Conservation (phyloP, 2,113 vertebrate species). For the Blennius ocellaris region DNA sequence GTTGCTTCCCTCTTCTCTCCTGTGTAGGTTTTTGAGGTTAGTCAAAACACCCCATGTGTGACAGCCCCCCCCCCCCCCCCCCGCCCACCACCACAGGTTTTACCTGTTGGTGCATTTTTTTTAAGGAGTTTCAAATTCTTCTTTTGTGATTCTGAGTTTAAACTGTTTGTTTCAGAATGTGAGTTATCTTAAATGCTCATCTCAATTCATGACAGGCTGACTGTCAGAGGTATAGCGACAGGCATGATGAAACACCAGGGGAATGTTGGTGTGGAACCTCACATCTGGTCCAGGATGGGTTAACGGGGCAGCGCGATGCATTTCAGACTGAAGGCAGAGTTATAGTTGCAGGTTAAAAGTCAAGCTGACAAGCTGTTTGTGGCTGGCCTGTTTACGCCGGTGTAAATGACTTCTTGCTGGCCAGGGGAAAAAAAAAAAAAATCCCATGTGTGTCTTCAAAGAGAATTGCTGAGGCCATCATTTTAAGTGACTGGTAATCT, state of each 20-base stretch:
- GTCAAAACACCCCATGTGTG: constrained; percentile 57
- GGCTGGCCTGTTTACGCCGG: constrained; percentile 47
- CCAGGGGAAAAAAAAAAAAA: constrained; percentile 30
- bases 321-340: constrained; percentile 41
- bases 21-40: constrained; percentile 45
- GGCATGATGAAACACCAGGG: constrained; percentile 6
- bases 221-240: too few relatives aligned
- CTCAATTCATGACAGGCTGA: too few relatives aligned
- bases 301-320: constrained; percentile 31
- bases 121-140: neutral
- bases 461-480: constrained; percentile 48
- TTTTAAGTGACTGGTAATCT: constrained; percentile 33
- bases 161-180: too few relatives aligned
- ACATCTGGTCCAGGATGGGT: constrained; percentile 47
- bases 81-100: constrained; percentile 27
- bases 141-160: too few relatives aligned
- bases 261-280: constrained; percentile 31
- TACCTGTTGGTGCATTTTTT: constrained; percentile 37
- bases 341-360: constrained; percentile 66
- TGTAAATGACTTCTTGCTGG: constrained; percentile 50
- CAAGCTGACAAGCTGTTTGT: constrained; percentile 61
- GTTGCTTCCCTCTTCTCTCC: constrained; percentile 42
- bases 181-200: too few relatives aligned
- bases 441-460: constrained; percentile 57
- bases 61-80: constrained; percentile 43